phyloP scores from a whole-genome alignment of 2,888 invertebrate species.

The Leptothorax acervorum region DNA sequence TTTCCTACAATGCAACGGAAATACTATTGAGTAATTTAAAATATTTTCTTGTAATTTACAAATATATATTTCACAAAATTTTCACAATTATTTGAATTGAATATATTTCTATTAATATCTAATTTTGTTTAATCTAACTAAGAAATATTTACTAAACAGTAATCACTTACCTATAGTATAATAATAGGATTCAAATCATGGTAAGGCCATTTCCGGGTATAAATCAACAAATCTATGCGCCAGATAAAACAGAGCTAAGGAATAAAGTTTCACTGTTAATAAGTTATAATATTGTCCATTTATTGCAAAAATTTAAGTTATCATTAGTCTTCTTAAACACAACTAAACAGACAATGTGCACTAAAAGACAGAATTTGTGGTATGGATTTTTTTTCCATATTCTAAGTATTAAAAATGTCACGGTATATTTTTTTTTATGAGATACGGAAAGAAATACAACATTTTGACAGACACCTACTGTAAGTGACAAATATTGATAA shows the following conservation, averaged over 20 bases:
- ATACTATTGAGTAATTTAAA: background rate
- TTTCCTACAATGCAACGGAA: slow-evolving; percentile 88
- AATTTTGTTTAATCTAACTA: background rate
- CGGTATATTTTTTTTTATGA: background rate
- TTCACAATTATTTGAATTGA: background rate
- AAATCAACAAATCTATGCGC: slow-evolving; percentile 97
- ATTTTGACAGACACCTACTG: slow-evolving; percentile 84
- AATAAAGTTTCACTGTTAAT: slow-evolving; percentile 16
- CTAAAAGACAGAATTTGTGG: slow-evolving; percentile 91
- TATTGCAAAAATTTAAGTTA: slow-evolving; percentile 81
- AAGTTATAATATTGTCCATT: slow-evolving; percentile 19
- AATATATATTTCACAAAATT: slow-evolving; percentile 24
- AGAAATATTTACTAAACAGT: slow-evolving; percentile 16
- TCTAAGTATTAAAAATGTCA: slow-evolving; percentile 80
- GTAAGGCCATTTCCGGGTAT: slow-evolving; percentile 95
- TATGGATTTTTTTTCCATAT: slow-evolving; percentile 93
- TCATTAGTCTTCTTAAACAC: slow-evolving; percentile 93
- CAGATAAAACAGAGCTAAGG: slow-evolving; percentile 93
- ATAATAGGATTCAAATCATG: slow-evolving; percentile 99
- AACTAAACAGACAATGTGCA: slow-evolving; percentile 93
- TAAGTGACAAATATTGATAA: slow-evolving; percentile 88
- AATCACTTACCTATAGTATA: slow-evolving; percentile 91
- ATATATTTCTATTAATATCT: background rate
- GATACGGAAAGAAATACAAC: background rate
- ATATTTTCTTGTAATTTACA: background rate